These are phyloP conservation scores for Phylloscopus trochiloides DNA, from an alignment of 2,113 vertebrate genomes.

Conservation along the genomic window DNA sequence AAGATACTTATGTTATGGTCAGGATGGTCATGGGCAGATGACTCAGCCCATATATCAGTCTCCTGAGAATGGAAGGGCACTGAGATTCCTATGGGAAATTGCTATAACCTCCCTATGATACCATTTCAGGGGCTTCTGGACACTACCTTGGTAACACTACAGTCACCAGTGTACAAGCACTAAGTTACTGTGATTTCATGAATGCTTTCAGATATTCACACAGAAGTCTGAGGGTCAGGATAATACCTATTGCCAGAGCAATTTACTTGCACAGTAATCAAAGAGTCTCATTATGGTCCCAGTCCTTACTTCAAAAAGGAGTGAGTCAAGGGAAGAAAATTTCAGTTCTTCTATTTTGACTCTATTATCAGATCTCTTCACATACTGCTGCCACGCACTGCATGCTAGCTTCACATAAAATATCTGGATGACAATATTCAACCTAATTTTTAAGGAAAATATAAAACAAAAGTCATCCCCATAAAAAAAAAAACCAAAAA, in stretches of 20 bases:
- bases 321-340: not conserved
- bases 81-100: not conserved
- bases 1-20: not conserved
- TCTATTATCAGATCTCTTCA: not conserved
- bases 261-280: not conserved
- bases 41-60: rapidly evolving
- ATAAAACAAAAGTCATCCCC: not conserved
- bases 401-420: not conserved
- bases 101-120: rapidly evolving
- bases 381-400: not conserved
- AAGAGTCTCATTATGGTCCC: not conserved
- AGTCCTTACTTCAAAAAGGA: not conserved
- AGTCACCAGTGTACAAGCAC: rapidly evolving
- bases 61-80: rapidly evolving
- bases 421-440: not conserved
- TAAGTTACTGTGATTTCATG: not conserved
- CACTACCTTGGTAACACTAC: not conserved
- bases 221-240: not conserved
- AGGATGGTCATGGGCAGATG: not conserved
- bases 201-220: not conserved
- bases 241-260: not conserved
- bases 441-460: not conserved
- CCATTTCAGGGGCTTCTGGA: not conserved
- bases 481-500: too few species aligned
- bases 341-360: not conserved